phyloP scores from a whole-genome alignment of 1,140 invertebrate species.

The Drosophila pectinifera region DNA sequence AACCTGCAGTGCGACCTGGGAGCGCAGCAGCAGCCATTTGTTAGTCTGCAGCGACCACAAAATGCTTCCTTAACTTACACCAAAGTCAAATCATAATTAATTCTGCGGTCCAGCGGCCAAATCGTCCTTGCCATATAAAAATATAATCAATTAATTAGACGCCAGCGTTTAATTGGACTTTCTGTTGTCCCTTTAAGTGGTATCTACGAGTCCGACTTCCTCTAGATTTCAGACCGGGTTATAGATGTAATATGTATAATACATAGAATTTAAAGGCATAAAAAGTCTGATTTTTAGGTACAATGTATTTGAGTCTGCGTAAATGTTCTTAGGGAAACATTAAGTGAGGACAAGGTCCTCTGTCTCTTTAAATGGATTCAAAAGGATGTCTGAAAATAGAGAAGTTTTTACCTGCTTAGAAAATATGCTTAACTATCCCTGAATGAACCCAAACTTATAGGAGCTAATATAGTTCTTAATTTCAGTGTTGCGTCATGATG shows the following conservation, averaged over 20 bases:
- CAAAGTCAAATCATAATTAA: slow-evolving; percentile 67
- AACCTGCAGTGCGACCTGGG: slow-evolving; percentile 33
- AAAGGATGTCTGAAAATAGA: too few relatives aligned
- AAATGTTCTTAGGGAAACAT: too few relatives aligned
- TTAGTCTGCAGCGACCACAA: slow-evolving; percentile 55
- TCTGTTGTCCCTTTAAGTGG: neutral
- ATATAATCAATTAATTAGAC: slow-evolving; percentile 54
- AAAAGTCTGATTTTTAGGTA: neutral
- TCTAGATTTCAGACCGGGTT: too few relatives aligned
- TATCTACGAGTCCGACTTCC: neutral
- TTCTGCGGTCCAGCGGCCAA: slow-evolving; percentile 40
- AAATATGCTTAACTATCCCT: too few relatives aligned
- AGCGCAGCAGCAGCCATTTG: slow-evolving; percentile 47
- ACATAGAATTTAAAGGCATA: neutral
- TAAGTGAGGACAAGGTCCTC: too few relatives aligned
- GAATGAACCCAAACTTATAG: neutral
- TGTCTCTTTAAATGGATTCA: too few relatives aligned
- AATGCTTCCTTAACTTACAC: slow-evolving; percentile 48
- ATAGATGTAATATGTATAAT: neutral
- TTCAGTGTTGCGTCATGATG: too few relatives aligned
- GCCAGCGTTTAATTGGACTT: slow-evolving; percentile 34
- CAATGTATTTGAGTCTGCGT: too few relatives aligned
- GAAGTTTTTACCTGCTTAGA: too few relatives aligned
- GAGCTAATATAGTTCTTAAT: too few relatives aligned
- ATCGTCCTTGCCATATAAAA: slow-evolving; percentile 49